Conservation (phyloP, 2,113 vertebrate species). For the Struthidea cinerea region DNA sequence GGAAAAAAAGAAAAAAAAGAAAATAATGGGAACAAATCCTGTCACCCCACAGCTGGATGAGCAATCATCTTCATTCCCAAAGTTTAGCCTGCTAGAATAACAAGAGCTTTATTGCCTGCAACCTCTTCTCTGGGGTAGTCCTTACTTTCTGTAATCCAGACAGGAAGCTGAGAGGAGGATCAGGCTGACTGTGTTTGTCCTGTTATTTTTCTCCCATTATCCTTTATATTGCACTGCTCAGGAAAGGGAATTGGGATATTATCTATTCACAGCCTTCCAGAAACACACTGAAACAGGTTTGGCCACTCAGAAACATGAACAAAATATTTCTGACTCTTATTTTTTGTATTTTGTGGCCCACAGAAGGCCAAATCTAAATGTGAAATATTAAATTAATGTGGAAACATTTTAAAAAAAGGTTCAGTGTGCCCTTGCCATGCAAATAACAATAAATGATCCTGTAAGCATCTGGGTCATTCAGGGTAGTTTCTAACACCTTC, state of each 20-base stretch:
- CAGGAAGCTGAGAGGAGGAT: neutral
- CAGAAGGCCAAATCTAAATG: neutral
- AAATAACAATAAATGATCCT: neutral
- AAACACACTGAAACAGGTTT: neutral
- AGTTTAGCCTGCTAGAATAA: neutral
- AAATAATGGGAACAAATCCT: neutral
- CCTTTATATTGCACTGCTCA: neutral
- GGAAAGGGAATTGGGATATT: neutral
- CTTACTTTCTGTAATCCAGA: neutral
- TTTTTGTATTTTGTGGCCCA: neutral
- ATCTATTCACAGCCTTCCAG: neutral
- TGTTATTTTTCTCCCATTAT: neutral
- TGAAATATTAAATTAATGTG: neutral
- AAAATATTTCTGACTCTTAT: neutral
- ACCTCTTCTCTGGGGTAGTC: neutral
- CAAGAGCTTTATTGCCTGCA: neutral
- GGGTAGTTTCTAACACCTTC: neutral
- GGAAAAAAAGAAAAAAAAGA: neutral
- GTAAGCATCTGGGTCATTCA: neutral
- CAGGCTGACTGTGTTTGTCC: neutral
- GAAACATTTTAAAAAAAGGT: accelerated
- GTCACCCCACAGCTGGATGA: neutral
- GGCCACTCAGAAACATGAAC: neutral
- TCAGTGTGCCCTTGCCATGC: neutral
- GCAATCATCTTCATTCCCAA: neutral